phyloP scores from a whole-genome alignment of 2,113 vertebrate genomes.

The Paralichthys olivaceus region DNA sequence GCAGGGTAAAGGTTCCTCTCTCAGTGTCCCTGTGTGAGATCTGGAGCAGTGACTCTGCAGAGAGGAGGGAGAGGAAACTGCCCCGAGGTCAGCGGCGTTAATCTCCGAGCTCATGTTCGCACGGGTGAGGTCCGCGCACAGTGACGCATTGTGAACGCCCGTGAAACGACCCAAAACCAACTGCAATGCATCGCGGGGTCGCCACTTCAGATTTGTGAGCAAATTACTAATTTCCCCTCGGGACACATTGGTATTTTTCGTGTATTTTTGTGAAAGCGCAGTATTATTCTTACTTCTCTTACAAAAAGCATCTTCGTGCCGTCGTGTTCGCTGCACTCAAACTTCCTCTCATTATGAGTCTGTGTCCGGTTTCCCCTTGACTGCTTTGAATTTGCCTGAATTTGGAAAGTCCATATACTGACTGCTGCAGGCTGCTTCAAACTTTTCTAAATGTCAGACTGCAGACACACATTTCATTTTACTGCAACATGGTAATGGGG shows the following conservation, averaged over 20 bases:
- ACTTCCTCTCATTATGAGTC: conserved; percentile 19
- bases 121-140: conserved; percentile 42
- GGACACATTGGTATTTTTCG: conserved; percentile 32
- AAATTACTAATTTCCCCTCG: conserved; percentile 20
- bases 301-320: conserved; percentile 19
- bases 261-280: conserved; percentile 9
- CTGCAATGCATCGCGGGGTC: conserved; percentile 26
- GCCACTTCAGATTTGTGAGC: conserved; percentile 27
- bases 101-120: conserved; percentile 35
- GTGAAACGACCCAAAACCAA: conserved; percentile 51
- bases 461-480: background rate
- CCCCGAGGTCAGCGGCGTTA: conserved; percentile 42
- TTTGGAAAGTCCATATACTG: conserved; percentile 24
- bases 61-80: conserved; percentile 52
- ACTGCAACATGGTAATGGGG: background rate
- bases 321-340: conserved; percentile 6
- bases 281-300: conserved; percentile 13
- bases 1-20: background rate
- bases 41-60: conserved; percentile 1
- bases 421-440: conserved; percentile 16
- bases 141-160: conserved; percentile 47
- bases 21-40: background rate
- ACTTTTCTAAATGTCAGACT: conserved; percentile 1
- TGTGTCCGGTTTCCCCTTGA: conserved; percentile 29
- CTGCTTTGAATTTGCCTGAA: conserved; percentile 41